Evolutionary conservation across 2,113 vertebrate species (phyloP).

Genomic region (Eurypyga helias): DNA sequence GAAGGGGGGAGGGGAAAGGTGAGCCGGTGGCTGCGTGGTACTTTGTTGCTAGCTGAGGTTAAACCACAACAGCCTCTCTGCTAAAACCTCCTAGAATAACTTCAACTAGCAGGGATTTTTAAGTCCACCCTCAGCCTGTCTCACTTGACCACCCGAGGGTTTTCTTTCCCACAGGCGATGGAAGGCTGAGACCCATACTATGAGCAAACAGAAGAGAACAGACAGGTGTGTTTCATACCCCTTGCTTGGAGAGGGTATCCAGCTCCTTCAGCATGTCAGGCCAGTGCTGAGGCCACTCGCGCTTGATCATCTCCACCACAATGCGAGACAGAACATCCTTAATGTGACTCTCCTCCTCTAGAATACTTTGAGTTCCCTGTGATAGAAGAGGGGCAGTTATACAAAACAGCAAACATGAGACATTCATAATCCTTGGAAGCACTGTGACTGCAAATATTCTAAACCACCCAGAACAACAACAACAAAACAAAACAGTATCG

Average conservation of each 20-base stretch:
- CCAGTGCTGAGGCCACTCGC: slow-evolving; percentile 99
- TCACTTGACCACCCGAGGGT: neutral
- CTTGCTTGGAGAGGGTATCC: slow-evolving; percentile 88
- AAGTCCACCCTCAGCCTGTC: neutral
- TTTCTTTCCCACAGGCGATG: neutral
- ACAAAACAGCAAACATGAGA: neutral
- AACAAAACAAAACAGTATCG: neutral
- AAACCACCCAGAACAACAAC: neutral
- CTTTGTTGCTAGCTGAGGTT: no score
- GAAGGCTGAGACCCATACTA: neutral
- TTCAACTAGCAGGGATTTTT: neutral
- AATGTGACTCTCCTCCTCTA: slow-evolving; percentile 95
- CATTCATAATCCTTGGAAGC: neutral
- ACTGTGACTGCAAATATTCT: neutral
- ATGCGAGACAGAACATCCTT: slow-evolving; percentile 95
- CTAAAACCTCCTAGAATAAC: neutral
- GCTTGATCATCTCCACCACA: slow-evolving; percentile 96
- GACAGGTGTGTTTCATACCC: slow-evolving; percentile 77
- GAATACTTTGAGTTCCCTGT: slow-evolving; percentile 89
- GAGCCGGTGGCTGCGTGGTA: no score
- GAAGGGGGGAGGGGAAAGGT: no score
- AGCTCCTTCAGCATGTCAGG: slow-evolving; percentile 95
- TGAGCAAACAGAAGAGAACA: neutral
- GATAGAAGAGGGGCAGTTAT: neutral
- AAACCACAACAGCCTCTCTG: neutral